A percentile compares a stretch with the other conserved stretches of the same genome.
Evolutionary conservation across 2,888 invertebrate species (phyloP).

Genomic region (Muscina levida): DNA sequence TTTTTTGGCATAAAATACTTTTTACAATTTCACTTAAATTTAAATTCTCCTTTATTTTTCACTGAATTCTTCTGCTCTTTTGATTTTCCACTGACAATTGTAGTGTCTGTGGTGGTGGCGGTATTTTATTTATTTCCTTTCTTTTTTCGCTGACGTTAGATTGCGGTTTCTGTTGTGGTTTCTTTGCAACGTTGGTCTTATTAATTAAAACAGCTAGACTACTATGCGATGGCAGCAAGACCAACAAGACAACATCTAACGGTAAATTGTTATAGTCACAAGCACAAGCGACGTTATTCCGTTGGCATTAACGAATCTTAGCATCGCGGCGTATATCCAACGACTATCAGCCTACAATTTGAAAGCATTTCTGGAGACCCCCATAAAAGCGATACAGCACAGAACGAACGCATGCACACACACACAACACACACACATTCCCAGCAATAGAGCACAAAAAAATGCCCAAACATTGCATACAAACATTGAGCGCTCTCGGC

Average conservation of each 20-base stretch:
- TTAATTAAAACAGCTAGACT: conserved; percentile 36
- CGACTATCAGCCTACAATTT: conserved; percentile 74
- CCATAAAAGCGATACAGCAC: conserved; percentile 27
- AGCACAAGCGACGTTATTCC: conserved; percentile 56
- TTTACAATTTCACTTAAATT: conserved; percentile 1
- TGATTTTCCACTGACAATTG: conserved; percentile 56
- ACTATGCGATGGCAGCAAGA: conserved; percentile 18
- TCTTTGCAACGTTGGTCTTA: conserved; percentile 23
- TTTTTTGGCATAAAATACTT: conserved; percentile 20
- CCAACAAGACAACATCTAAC: conserved; percentile 57
- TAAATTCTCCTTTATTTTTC: conserved; percentile 2
- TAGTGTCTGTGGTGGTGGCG: conserved; percentile 62
- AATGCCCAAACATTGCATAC: conserved; percentile 22
- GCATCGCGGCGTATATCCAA: conserved; percentile 79
- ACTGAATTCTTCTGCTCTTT: conserved; percentile 35
- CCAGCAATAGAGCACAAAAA: conserved; percentile 13
- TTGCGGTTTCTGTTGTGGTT: not conserved
- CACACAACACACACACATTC: not conserved
- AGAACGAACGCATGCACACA: conserved; percentile 15
- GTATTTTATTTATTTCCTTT: conserved; percentile 44
- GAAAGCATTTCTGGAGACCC: conserved; percentile 75
- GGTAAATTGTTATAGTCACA: conserved; percentile 52
- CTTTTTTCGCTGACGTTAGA: not conserved
- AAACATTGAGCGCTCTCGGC: conserved; percentile 1
- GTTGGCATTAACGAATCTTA: conserved; percentile 76